Evolutionary conservation across 2,797 vertebrate species (phyloP).

Genomic region (Dicrostonyx torquatus): DNA sequence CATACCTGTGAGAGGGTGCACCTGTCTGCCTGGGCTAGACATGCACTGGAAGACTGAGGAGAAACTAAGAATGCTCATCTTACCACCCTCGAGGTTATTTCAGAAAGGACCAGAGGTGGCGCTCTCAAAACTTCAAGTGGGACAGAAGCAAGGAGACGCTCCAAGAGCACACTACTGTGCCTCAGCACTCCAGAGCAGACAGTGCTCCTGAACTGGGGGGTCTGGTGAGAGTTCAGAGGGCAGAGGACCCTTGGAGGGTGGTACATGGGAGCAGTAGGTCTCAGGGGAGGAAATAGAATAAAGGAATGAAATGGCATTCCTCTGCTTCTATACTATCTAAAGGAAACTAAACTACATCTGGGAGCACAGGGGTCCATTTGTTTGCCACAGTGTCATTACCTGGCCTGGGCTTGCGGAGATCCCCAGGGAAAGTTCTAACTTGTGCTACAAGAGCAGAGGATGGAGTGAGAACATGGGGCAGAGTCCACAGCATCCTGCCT

Average conservation of each 20-base stretch:
- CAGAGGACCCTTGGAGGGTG: neutral
- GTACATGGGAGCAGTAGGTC: neutral
- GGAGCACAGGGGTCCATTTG: neutral
- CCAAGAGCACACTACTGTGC: neutral
- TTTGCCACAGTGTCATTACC: neutral
- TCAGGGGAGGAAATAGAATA: neutral
- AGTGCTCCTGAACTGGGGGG: neutral
- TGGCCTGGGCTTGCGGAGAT: neutral
- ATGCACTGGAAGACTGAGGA: neutral
- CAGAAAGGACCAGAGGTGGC: conserved; percentile 22
- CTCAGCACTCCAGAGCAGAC: neutral
- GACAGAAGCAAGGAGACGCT: neutral
- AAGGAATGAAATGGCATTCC: neutral
- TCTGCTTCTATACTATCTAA: neutral
- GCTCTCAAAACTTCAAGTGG: neutral
- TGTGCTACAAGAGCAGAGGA: neutral
- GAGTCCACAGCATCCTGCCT: neutral
- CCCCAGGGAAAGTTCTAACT: neutral
- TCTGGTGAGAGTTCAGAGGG: neutral
- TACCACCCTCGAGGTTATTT: neutral
- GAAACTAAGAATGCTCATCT: neutral
- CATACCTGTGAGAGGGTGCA: neutral
- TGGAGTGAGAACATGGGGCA: neutral
- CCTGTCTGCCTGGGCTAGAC: neutral
- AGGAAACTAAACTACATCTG: neutral